Evolutionary conservation across 2,888 invertebrate genomes (phyloP).

Genomic region (Hirtodrosophila cameraria): DNA sequence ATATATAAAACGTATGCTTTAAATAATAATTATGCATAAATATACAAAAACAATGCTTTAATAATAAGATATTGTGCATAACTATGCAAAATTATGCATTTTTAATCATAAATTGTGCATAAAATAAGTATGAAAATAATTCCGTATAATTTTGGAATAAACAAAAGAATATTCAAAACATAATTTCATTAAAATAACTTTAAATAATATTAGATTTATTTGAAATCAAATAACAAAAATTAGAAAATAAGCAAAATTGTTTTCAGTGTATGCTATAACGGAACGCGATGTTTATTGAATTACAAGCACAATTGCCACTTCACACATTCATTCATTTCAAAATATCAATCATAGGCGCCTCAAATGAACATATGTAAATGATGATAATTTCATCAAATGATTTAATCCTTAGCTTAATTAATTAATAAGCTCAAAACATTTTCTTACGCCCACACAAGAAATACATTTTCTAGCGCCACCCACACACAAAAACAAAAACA

Average conservation of each 20-base stretch:
- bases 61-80: no score
- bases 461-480: neutral
- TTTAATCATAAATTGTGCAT: no score
- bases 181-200: no score
- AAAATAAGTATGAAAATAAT: no score
- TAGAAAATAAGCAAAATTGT: constrained; percentile 2
- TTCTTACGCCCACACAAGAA: constrained; percentile 1
- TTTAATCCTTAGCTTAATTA: constrained; percentile 36
- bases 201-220: no score
- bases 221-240: no score
- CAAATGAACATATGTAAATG: constrained; percentile 26
- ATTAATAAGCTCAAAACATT: constrained; percentile 45
- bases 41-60: no score
- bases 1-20: no score
- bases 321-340: constrained; percentile 31
- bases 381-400: constrained; percentile 43
- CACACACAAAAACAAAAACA: constrained; percentile 20
- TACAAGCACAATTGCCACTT: constrained; percentile 26
- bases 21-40: no score
- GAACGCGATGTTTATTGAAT: constrained; percentile 33
- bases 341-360: constrained; percentile 57
- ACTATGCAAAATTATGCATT: no score
- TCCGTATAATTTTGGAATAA: no score
- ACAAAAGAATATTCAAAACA: no score
- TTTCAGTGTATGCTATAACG: constrained; percentile 45